These are phyloP conservation scores for Scelioninae gen. 1 DNA, from an alignment of 2,888 invertebrate species.

Conservation along the genomic window DNA sequence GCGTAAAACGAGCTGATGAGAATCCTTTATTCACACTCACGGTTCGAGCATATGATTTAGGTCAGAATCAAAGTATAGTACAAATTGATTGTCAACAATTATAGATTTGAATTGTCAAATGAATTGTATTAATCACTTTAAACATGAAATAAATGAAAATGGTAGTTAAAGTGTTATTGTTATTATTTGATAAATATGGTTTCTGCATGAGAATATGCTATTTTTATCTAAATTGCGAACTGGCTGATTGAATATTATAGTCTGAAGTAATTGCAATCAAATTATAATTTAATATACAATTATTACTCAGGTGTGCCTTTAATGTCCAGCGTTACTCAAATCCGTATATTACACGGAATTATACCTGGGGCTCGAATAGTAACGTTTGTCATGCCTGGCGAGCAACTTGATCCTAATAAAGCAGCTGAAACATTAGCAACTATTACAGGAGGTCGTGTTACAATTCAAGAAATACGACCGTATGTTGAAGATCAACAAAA, in stretches of 20 bases:
- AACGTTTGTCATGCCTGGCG: slow-evolving; percentile 92
- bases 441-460: slow-evolving; percentile 92
- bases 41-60: slow-evolving; percentile 93
- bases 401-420: slow-evolving; percentile 89
- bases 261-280: not conserved
- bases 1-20: slow-evolving; percentile 85
- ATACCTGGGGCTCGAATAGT: slow-evolving; percentile 91
- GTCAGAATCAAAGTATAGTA: slow-evolving; percentile 76
- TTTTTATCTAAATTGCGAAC: no score
- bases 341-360: slow-evolving; percentile 85
- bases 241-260: not conserved
- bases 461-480: slow-evolving; percentile 90
- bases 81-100: slow-evolving; percentile 11
- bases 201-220: no score
- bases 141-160: not conserved
- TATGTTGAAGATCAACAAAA: slow-evolving; percentile 83
- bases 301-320: slow-evolving; percentile 88
- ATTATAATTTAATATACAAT: slow-evolving; percentile 29
- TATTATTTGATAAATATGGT: no score
- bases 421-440: slow-evolving; percentile 91
- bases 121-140: not conserved
- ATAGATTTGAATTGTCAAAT: not conserved
- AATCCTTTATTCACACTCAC: slow-evolving; percentile 88
- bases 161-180: no score
- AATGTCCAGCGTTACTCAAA: slow-evolving; percentile 89